Percentiles rank a stretch among this genome's conserved stretches.
Evolutionary conservation across 2,888 invertebrate genomes (phyloP).

Genomic region (Cetonia aurata): DNA sequence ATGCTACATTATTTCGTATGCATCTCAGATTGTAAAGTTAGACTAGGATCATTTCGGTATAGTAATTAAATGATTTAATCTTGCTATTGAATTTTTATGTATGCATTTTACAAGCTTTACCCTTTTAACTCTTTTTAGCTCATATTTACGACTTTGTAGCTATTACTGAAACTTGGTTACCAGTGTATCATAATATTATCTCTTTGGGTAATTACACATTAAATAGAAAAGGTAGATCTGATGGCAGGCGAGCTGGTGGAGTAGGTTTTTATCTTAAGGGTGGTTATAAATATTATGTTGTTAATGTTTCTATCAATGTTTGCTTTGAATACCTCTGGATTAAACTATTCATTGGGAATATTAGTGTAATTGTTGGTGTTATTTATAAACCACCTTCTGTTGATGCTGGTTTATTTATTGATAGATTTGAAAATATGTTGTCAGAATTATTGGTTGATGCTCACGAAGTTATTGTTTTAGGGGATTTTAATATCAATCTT

Average conservation of each 20-base stretch:
- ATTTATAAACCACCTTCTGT: neutral
- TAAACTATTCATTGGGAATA: neutral
- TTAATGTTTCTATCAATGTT: neutral
- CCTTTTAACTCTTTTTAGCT: neutral
- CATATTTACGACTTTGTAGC: neutral
- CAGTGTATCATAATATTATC: neutral
- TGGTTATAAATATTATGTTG: neutral
- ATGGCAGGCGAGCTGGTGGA: slow-evolving; percentile 20
- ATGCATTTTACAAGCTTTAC: too few species aligned
- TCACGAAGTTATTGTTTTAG: too few species aligned
- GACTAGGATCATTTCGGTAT: slow-evolving; percentile 4
- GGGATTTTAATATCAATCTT: too few species aligned
- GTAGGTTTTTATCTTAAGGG: neutral
- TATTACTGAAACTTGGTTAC: slow-evolving; percentile 20
- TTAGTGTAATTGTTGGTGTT: neutral
- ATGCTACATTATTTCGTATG: neutral
- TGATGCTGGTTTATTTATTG: neutral
- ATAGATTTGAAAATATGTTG: neutral
- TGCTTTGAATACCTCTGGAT: neutral
- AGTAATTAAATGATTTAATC: too few species aligned
- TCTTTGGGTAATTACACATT: slow-evolving; percentile 14
- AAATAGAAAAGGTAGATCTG: neutral
- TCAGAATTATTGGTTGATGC: too few species aligned
- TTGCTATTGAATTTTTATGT: too few species aligned
- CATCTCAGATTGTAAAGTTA: neutral